Base-by-base conservation (phyloP, 1,140 invertebrate genomes). In the Drosophila ironensis region DNA sequence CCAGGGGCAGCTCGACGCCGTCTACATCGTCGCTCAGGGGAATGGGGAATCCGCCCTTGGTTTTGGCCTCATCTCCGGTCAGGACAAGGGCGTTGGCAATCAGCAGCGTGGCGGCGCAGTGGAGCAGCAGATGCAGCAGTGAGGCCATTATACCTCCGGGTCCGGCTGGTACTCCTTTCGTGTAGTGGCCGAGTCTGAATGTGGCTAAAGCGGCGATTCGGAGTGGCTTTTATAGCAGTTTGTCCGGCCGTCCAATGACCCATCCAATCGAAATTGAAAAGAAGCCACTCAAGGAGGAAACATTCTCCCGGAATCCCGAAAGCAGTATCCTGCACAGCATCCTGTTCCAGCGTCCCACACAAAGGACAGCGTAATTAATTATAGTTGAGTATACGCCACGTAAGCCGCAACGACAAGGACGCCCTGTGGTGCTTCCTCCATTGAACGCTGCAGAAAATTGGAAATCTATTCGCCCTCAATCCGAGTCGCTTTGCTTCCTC, bases 121-220 rank as follows among this genome's bases (percentile, higher is more conserved):
- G 82, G 64, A 84, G 59, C 51, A 84, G 70, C 53, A 84, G 41
- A 51, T 86, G 80, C 73, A 84, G 44, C 73, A 84, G 47, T 73
- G 51, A 41, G 67, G 76, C 76, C 78, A 84, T 84, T 77, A 73
- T 84, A 74, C 56, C 37, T 12, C 37, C 38, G 25, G 57, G 37
- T 60, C 51, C 56, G 57, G 24, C 11, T 22, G 53, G 46, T 38
- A 28, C 35, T 33, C 17, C 33, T 53, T 45, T 11, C 25, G 16
- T 14, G 40, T 25, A 47, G 30, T 40, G 27, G 25, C 33, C 40
- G 42, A 64, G 54, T 27, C 30, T 41, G 80, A 82, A 82, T 82
- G 63, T 52, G 48, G 40, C 54, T 84, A 11, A 37, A 19, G 22
- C 19, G 14, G 46, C 57, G 1, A 24, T n/a, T 19, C n/a, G 19